phyloP scores from a whole-genome alignment of 2,797 vertebrate genomes.

The Rhinella marina region DNA sequence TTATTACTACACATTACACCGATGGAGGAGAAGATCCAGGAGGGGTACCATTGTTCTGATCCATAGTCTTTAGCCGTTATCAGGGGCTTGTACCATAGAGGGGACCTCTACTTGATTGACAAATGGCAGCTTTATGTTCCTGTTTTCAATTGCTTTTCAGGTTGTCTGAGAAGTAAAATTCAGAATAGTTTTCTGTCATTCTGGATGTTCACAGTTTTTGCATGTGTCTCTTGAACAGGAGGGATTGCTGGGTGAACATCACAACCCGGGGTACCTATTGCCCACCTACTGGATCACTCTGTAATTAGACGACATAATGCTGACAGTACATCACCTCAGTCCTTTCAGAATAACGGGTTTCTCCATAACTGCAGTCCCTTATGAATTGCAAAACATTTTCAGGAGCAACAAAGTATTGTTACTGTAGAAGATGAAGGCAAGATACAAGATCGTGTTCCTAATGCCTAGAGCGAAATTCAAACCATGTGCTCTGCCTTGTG shows the following conservation, averaged over 20 bases:
- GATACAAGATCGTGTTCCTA: background rate
- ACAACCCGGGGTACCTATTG: too few species aligned
- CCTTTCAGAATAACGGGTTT: background rate
- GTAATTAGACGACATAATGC: background rate
- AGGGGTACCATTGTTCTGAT: background rate
- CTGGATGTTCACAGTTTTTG: too few species aligned
- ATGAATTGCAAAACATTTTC: background rate
- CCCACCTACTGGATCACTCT: background rate
- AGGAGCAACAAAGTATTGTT: background rate
- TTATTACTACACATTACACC: background rate
- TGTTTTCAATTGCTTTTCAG: too few species aligned
- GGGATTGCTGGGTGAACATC: background rate
- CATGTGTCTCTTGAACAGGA: too few species aligned
- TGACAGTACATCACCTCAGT: background rate
- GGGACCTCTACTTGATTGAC: too few species aligned
- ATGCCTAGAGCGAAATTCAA: background rate
- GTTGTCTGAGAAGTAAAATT: too few species aligned
- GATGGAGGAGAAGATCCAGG: background rate
- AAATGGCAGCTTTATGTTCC: too few species aligned
- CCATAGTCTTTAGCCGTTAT: too few species aligned
- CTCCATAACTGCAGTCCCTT: background rate
- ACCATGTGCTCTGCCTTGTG: constrained; percentile 1
- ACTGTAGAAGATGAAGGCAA: background rate
- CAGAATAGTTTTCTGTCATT: too few species aligned
- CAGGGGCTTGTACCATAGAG: too few species aligned